These are phyloP conservation scores for Octonoba sinensis DNA, from an alignment of 2,888 invertebrate genomes.

Conservation along the genomic window DNA sequence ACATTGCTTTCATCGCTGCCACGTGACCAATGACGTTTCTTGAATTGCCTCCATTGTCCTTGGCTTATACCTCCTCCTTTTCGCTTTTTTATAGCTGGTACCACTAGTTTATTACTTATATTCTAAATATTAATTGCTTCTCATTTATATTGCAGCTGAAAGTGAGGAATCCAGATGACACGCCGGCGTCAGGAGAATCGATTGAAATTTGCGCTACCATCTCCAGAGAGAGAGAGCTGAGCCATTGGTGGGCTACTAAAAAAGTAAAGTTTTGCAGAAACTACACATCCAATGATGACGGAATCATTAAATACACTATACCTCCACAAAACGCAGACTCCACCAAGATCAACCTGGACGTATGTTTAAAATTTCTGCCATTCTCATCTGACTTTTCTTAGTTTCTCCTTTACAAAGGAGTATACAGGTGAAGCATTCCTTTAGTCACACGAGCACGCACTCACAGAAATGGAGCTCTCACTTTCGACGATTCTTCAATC, in stretches of 20 bases:
- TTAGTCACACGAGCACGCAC: too few species aligned
- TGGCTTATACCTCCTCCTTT: too few species aligned
- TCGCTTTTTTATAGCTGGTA: too few species aligned
- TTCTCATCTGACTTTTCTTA: background rate
- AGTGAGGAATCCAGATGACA: conserved; percentile 69
- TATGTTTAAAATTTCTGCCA: conserved; percentile 1
- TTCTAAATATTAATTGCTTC: too few species aligned
- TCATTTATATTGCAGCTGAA: conserved; percentile 66
- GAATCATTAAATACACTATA: conserved; percentile 43
- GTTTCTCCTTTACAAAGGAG: background rate
- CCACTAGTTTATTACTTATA: too few species aligned
- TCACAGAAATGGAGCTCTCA: too few species aligned
- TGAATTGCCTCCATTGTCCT: too few species aligned
- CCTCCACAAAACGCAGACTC: conserved; percentile 47
- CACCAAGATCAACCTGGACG: conserved; percentile 27
- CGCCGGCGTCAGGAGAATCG: conserved; percentile 67
- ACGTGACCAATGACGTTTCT: too few species aligned
- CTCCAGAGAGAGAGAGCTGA: conserved; percentile 32
- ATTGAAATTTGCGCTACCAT: conserved; percentile 50
- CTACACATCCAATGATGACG: conserved; percentile 56
- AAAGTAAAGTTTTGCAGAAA: conserved; percentile 56
- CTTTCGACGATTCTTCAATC: too few species aligned
- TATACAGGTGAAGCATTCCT: background rate
- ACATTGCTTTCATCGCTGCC: too few species aligned
- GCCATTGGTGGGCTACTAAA: conserved; percentile 32